Base-by-base conservation (phyloP, 2,797 vertebrate genomes). In the Xyrichtys novacula region DNA sequence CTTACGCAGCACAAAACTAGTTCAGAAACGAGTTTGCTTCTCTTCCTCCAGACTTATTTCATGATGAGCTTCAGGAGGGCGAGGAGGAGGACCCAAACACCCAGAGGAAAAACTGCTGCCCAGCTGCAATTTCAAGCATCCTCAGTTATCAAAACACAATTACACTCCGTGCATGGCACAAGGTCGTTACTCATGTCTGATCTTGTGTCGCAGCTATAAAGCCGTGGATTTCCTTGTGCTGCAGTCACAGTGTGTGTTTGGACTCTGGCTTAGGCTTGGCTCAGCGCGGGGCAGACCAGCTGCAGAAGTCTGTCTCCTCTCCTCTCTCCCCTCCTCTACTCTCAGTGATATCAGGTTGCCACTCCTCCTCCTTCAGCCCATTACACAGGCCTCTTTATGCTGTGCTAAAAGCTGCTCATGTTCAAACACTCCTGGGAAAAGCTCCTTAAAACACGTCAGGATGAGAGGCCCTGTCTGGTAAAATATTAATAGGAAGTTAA, bases 401-500 rank as follows among this genome's bases (percentile, higher is more conserved):
- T 88, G 89, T 46, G 87, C 91, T 94, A 93, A 94, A 93, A 94
- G 93, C 92, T 91, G 91, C 91, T 93, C 92, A 92, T 94, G 93
- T 94, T 94, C 89, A 90, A 92, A 92, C 90, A 88, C 92, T 90
- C 92, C 76, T 83, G 91, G 91, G 92, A 91, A 90, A 88, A 85
- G 89, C 87, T 89, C 88, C 90, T 92, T 91, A 90, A 93, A 93
- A 91, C 92, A 89, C 84, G 83, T 78, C 84, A 82, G 84, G 88
- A 91, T 90, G 91, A 91, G 91, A 91, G 90, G 90, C 85, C 77
- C 88, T 89, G 92, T 92, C 91, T 92, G 92, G 86, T 94, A 91
- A 94, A 93, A 94, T 94, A 93, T 93, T 93, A 93, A 94, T 93
- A 93, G 91, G 91, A 90, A 89, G 88, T 93, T 93, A 93, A 93